Evolutionary conservation across 1,140 invertebrate genomes (phyloP), one percentile per base, ranked within the genome.

Genomic region (Aphelenchoides avenae): DNA sequence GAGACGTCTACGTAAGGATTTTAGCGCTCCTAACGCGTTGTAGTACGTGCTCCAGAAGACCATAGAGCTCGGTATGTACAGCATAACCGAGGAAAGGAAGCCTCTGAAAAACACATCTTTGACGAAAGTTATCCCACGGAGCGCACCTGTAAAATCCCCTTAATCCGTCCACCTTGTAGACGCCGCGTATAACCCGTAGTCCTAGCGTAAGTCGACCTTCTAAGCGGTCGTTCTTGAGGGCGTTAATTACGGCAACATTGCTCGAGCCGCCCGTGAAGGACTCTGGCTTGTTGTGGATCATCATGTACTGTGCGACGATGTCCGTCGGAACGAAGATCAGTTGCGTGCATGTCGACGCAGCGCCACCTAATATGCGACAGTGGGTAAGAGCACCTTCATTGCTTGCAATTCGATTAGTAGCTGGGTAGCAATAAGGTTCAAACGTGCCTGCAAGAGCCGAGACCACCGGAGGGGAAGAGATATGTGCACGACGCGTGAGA

Each of bases 381-480:
- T 91, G 18, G 92, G 92, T 42, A 95, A 91, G 65, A 94, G 88
- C 51, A 95, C 87, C 0, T 3, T 3, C 1, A 2, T n/a, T 15
- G 22, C 4, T n/a, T 22, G 13, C 20, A 90, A 93, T 80, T 97
- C 92, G 1, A 89, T 88, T 13, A 43, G 7, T 43, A 15, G 7
- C 31, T 31, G 5, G 34, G n/a, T n/a, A n/a, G n/a, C n/a, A n/a
- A n/a, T n/a, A n/a, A 41, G 39, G 7, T 41, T 3, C 26, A 4
- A 4, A 41, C 3, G 39, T 7, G 20, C 91, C 91, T 22, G 72
- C 72, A 27, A 76, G 42, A 0, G 72, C 68, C 1, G 74, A 77
- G 9, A 75, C 64, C 6, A 71, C n/a, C 20, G 64, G 42, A 13
- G 57, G 44, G n/a, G 69, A 75, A 9, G 46, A 42, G 31, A 75